These are phyloP conservation scores for Psylliodes chrysocephalus DNA, from an alignment of 2,888 invertebrate species.

Conservation along the genomic window DNA sequence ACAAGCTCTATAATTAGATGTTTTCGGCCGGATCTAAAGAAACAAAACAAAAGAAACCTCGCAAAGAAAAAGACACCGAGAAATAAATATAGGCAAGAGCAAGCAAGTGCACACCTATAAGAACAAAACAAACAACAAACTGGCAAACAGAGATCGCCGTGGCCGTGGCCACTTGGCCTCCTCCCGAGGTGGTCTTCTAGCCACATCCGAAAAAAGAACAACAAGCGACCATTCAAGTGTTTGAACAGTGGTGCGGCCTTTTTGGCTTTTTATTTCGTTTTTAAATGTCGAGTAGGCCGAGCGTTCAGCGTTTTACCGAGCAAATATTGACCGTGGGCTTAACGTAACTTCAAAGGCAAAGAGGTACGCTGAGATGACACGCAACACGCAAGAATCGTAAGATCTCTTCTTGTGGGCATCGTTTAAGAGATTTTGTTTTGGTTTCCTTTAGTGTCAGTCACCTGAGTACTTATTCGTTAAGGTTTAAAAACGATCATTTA, in stretches of 20 bases:
- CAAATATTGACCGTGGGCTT: conserved; percentile 57
- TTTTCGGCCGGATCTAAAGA: neutral
- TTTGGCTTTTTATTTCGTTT: conserved; percentile 52
- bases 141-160: neutral
- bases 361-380: conserved; percentile 11
- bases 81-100: neutral
- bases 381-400: conserved; percentile 1
- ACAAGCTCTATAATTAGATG: neutral
- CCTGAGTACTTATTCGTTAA: too few species aligned
- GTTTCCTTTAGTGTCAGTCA: too few species aligned
- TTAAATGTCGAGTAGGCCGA: conserved; percentile 45
- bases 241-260: conserved; percentile 17
- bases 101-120: neutral
- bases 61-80: neutral
- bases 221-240: conserved; percentile 25
- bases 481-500: too few species aligned
- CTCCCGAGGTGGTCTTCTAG: conserved; percentile 12
- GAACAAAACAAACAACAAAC: conserved; percentile 2
- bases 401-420: too few species aligned
- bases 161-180: conserved; percentile 9
- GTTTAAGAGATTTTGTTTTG: too few species aligned
- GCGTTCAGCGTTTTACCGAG: conserved; percentile 56
- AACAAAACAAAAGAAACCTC: neutral
- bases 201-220: conserved; percentile 10
- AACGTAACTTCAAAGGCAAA: conserved; percentile 51